Evolutionary conservation across 2,888 invertebrate genomes (phyloP).

Genomic region (Pherbina coryleti): DNA sequence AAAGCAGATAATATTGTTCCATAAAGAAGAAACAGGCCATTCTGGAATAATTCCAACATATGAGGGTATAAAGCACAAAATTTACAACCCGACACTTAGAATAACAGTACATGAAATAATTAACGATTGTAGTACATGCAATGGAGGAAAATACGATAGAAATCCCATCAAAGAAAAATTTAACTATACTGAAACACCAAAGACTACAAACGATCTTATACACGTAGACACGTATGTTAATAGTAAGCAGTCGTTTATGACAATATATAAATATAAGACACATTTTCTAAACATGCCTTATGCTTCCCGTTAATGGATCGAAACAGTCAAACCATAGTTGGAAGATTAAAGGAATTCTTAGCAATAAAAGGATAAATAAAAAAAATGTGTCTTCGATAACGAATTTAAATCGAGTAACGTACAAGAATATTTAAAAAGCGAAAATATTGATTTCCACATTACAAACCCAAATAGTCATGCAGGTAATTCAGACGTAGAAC

Average conservation of each 20-base stretch:
- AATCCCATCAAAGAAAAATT: constrained; percentile 40
- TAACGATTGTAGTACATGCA: constrained; percentile 45
- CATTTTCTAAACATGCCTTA: constrained; percentile 50
- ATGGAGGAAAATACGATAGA: constrained; percentile 44
- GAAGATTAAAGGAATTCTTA: too few species aligned
- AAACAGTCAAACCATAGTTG: constrained; percentile 31
- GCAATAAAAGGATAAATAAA: too few species aligned
- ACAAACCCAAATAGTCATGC: too few species aligned
- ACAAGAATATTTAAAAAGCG: too few species aligned
- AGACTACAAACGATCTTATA: constrained; percentile 51
- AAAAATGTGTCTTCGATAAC: too few species aligned
- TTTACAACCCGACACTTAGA: constrained; percentile 41
- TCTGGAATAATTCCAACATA: constrained; percentile 37
- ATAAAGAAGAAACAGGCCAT: constrained; percentile 46
- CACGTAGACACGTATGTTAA: constrained; percentile 48
- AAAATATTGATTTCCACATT: too few species aligned
- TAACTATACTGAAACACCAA: constrained; percentile 46
- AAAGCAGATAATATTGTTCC: constrained; percentile 41
- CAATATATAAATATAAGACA: too few species aligned
- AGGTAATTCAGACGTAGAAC: too few species aligned
- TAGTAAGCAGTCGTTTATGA: too few species aligned
- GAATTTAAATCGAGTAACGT: too few species aligned
- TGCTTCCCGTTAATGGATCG: constrained; percentile 37
- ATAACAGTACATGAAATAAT: constrained; percentile 41
- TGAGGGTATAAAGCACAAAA: constrained; percentile 39